Percentiles rank a stretch among this genome's conserved stretches.
phyloP scores from a whole-genome alignment of 1,140 invertebrate species.

The Medauroidea extradentata region DNA sequence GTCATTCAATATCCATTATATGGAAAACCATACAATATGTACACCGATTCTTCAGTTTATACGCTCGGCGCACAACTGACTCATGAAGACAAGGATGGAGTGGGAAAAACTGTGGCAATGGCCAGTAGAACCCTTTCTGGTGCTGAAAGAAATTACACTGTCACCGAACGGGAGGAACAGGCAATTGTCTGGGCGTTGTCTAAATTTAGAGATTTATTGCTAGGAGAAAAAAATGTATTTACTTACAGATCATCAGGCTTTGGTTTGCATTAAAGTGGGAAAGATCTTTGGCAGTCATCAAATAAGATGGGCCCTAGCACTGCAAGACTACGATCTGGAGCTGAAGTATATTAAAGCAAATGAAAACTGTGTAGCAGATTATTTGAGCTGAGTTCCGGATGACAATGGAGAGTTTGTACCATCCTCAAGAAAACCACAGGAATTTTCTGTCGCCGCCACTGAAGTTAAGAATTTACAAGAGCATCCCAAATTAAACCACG shows the following conservation, averaged over 20 bases:
- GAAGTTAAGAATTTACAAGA: too few relatives aligned
- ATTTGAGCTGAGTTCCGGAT: too few relatives aligned
- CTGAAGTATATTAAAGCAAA: too few relatives aligned
- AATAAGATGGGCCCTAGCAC: background rate
- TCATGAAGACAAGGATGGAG: constrained; percentile 18
- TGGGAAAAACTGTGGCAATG: constrained; percentile 20
- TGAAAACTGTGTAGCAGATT: too few relatives aligned
- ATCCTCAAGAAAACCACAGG: too few relatives aligned
- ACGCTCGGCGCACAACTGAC: constrained; percentile 28
- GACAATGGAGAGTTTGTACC: too few relatives aligned
- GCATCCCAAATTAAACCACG: too few relatives aligned
- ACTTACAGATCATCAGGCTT: constrained; percentile 40
- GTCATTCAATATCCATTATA: constrained; percentile 26
- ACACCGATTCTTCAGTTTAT: constrained; percentile 30
- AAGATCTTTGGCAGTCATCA: background rate
- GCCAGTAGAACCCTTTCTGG: constrained; percentile 21
- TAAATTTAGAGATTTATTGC: constrained; percentile 36
- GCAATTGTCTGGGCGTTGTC: constrained; percentile 39
- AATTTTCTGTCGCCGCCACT: too few relatives aligned
- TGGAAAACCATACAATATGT: constrained; percentile 23
- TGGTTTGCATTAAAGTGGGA: constrained; percentile 31
- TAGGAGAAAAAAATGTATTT: constrained; percentile 17
- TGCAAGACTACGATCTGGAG: background rate
- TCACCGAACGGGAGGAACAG: constrained; percentile 39
- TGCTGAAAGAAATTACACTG: constrained; percentile 28